A percentile compares a stretch with the other conserved stretches of the same genome.
Conservation (phyloP, 2,888 invertebrate genomes). For the Tenthredo livida region DNA sequence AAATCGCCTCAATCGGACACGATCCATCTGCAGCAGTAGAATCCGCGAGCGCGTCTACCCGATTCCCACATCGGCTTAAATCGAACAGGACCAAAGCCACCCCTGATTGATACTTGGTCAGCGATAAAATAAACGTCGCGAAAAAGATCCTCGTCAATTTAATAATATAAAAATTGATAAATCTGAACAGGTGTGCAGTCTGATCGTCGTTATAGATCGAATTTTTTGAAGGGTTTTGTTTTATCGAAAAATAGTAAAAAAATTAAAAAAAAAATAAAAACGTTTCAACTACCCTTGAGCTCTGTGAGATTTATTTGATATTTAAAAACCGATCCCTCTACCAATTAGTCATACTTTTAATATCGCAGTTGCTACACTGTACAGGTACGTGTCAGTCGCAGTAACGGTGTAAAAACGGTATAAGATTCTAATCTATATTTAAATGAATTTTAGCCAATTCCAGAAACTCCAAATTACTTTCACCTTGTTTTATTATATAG, state of each 20-base stretch:
- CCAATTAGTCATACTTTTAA: too few relatives aligned
- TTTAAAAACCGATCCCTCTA: not conserved
- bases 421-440: not conserved
- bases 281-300: too few relatives aligned
- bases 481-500: not conserved
- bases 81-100: not conserved
- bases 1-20: constrained; percentile 13
- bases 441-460: not conserved
- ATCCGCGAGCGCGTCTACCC: not conserved
- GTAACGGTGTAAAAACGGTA: not conserved
- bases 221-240: too few relatives aligned
- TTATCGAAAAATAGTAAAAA: too few relatives aligned
- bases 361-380: too few relatives aligned
- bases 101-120: constrained; percentile 20
- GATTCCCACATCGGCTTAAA: not conserved
- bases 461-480: constrained; percentile 3
- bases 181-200: too few relatives aligned
- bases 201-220: too few relatives aligned
- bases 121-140: not conserved
- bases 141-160: not conserved
- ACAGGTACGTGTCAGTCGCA: not conserved
- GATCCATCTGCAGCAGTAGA: constrained; percentile 7
- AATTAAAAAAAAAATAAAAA: too few relatives aligned
- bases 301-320: too few relatives aligned
- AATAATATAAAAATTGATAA: too few relatives aligned